phyloP scores from a whole-genome alignment of 53 echinoderm and acorn worm genomes.

The Antedon mediterranea region DNA sequence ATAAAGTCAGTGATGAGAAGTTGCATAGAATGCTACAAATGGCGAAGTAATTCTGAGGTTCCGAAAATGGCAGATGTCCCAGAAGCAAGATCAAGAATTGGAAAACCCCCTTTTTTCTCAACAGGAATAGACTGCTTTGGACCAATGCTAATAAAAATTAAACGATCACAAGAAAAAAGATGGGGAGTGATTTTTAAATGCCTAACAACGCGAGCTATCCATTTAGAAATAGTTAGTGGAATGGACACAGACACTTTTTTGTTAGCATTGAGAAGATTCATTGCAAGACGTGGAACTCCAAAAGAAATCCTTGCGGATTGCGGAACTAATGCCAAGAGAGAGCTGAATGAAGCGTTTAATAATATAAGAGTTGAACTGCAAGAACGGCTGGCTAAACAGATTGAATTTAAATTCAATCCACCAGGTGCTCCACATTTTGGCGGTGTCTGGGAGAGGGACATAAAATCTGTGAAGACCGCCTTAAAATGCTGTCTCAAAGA shows the following conservation, averaged over 20 bases:
- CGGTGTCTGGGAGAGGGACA: not conserved
- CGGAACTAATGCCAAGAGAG: constrained; percentile 26
- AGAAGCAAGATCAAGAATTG: constrained; percentile 20
- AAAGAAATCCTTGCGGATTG: constrained; percentile 21
- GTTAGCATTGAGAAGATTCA: constrained; percentile 26
- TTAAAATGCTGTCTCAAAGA: not conserved
- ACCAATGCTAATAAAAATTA: constrained; percentile 22
- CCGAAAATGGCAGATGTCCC: constrained; percentile 35
- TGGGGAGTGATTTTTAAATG: constrained; percentile 31
- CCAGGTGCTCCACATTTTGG: not conserved
- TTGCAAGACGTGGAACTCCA: constrained; percentile 13
- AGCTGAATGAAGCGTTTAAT: constrained; percentile 12
- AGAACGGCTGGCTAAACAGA: not conserved
- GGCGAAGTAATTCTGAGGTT: constrained; percentile 19
- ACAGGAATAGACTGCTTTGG: constrained; percentile 41
- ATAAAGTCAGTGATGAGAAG: constrained; percentile 5
- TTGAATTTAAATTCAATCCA: not conserved
- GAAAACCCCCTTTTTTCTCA: constrained; percentile 27
- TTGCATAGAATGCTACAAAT: constrained; percentile 12
- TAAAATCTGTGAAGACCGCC: not conserved
- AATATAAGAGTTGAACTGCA: not conserved
- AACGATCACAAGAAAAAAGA: constrained; percentile 16
- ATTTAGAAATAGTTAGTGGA: constrained; percentile 10
- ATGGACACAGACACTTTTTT: constrained; percentile 25
- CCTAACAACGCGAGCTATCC: constrained; percentile 23